These are phyloP conservation scores for Xenopus tropicalis DNA, from an alignment of 2,113 vertebrate genomes.

Conservation along the genomic window UCB_Xtro_10.0 CM004443.2:167770501-167771000, in stretches of 20 bases:
- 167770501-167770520: not conserved
- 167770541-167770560: not conserved
- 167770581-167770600: no score
- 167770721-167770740: conserved; percentile 85
- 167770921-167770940: no score
- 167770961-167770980: no score
- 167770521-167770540: not conserved
- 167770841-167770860: not conserved
- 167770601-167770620: no score
- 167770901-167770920: no score
- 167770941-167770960: no score
- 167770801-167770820: not conserved
- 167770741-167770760: conserved; percentile 96
- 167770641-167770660: no score
- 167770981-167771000: no score
- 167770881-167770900: no score
- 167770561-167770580: not conserved
- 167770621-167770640: no score
- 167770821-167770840: not conserved
- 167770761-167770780: conserved; percentile 90
- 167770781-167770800: conserved; percentile 85
- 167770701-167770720: conserved; percentile 93
- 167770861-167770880: no score
- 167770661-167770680: not conserved
- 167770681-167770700: conserved; percentile 96